Base-by-base conservation (phyloP, 2,888 invertebrate genomes). In the Drosophila mayaguana region DNA sequence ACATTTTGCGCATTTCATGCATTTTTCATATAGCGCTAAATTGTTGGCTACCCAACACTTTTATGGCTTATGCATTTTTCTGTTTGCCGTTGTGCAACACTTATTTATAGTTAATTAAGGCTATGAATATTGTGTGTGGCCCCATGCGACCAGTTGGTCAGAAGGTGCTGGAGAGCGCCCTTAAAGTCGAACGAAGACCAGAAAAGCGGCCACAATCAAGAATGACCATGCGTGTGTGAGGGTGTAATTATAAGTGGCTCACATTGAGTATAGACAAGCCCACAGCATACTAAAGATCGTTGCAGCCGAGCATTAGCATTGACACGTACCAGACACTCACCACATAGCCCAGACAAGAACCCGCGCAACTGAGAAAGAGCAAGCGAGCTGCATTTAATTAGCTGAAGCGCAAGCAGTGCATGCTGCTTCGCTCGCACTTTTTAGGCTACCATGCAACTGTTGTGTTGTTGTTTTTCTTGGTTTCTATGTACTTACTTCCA, bases 401-500 rank as follows among this genome's bases (percentile, higher is more conserved):
- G 22, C 6, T 14, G 3, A 45, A 59, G 34, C 38, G 3, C 20
- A 20, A 16, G 20, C 32, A 43, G 22, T 20, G 56, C 43, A n/a
- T n/a, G 43, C 32, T 42, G 54, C 25, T 1, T 25, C 38, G 48
- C 38, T 48, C 59, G 55, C 40, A 40, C 56, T 60, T 25, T 12
- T 6, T 6, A 1, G 3, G 8, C 16, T 22, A 8, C 22, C 45
- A 45, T 45, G 8, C 16, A 45, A 8, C 14, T 34, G 28, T 7
- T 20, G 28, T 36, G 7, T 36, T 42, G 34, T 18, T 42, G 25
- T 28, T 51, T 25, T 34, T 25, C 50, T 51, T 34, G n/a, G 45
- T 22, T 25, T 18, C 0, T 51, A 46, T 71, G 53, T 93, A 96
- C 97, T 97, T 94, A 97, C 97, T 97, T 97, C 97, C 97, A 97